These are phyloP conservation scores for Pelecanus crispus DNA, from an alignment of 2,113 vertebrate genomes.

Conservation along the genomic window DNA sequence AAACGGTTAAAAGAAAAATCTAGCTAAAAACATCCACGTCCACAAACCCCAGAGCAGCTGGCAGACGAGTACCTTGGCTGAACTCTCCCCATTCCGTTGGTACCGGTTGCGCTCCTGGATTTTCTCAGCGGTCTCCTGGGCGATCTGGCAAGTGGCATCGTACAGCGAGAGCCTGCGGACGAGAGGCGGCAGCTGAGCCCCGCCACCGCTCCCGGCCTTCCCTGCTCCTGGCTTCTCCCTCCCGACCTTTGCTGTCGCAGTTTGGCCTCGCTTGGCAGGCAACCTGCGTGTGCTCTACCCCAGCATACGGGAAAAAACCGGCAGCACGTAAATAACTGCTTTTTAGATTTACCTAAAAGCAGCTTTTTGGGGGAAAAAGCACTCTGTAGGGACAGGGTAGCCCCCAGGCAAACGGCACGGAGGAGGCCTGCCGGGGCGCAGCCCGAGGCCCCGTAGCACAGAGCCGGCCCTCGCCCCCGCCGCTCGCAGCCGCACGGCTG, in stretches of 20 bases:
- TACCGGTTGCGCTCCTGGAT: slow-evolving; percentile 86
- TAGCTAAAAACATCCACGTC: background rate
- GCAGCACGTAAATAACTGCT: fast-evolving
- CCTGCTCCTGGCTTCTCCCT: too few species aligned
- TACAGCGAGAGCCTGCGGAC: slow-evolving; percentile 84
- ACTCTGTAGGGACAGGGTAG: background rate
- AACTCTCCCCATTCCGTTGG: slow-evolving; percentile 86
- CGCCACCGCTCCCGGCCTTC: too few species aligned
- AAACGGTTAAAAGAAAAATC: background rate
- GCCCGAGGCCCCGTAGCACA: background rate
- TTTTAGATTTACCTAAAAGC: background rate
- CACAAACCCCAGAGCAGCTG: background rate
- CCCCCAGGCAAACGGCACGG: too few species aligned
- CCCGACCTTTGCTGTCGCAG: background rate
- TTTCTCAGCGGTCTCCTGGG: slow-evolving; percentile 90
- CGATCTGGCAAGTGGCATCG: slow-evolving; percentile 83
- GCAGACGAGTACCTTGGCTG: slow-evolving; percentile 77
- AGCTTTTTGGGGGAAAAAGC: background rate
- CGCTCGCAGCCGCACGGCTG: background rate
- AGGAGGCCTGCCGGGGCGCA: too few species aligned
- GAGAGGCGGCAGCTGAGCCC: background rate
- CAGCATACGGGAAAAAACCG: background rate
- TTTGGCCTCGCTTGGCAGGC: background rate
- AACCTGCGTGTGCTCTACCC: background rate
- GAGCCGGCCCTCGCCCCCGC: background rate